Percentiles rank a stretch among this genome's conserved stretches.
phyloP scores from a whole-genome alignment of 2,888 invertebrate genomes.

The Mythimna vitellina region DNA sequence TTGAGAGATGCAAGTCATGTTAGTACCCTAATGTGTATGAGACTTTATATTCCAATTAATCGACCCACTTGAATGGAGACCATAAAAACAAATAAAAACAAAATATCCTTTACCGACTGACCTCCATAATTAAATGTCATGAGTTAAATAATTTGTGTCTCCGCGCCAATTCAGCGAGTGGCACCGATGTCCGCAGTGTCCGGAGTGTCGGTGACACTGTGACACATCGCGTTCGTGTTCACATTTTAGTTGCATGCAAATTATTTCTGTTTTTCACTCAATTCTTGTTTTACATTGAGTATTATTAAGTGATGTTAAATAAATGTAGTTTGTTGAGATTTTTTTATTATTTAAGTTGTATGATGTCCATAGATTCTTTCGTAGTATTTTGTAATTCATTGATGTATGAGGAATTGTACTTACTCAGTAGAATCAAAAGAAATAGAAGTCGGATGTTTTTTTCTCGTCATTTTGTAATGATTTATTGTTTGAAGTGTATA shows the following conservation, averaged over 20 bases:
- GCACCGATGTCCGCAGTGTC: slow-evolving; percentile 34
- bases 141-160: slow-evolving; percentile 44
- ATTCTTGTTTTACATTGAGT: slow-evolving; percentile 12
- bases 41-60: too few species aligned
- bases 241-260: slow-evolving; percentile 38
- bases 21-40: too few species aligned
- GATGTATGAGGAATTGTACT: background rate
- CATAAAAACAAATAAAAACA: background rate
- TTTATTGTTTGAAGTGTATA: too few species aligned
- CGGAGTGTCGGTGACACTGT: slow-evolving; percentile 12
- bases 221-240: slow-evolving; percentile 4
- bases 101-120: slow-evolving; percentile 2
- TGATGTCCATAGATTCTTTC: background rate
- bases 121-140: slow-evolving; percentile 32
- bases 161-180: slow-evolving; percentile 28
- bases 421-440: too few species aligned
- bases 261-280: slow-evolving; percentile 25
- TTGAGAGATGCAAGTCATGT: too few species aligned
- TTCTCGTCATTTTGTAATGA: too few species aligned
- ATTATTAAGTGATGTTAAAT: slow-evolving; percentile 14
- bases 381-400: background rate
- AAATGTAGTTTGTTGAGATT: background rate
- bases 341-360: background rate
- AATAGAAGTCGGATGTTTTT: too few species aligned
- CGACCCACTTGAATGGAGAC: background rate